A percentile compares a stretch with the other conserved stretches of the same genome.
phyloP scores from a whole-genome alignment of 1,140 invertebrate species.

The Hyles vespertilio region DNA sequence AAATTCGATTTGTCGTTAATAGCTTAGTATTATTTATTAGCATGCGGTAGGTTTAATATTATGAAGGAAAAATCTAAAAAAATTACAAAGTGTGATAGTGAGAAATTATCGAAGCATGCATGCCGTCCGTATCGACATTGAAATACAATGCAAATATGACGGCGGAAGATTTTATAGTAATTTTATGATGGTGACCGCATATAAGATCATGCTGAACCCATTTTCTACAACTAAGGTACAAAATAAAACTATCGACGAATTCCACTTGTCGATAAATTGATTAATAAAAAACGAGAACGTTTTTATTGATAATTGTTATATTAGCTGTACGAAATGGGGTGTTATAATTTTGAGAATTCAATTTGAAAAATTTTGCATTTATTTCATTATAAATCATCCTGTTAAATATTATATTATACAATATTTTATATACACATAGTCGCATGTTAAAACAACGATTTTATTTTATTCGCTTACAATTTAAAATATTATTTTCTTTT shows the following conservation, averaged over 20 bases:
- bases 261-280: neutral
- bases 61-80: constrained; percentile 32
- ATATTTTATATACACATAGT: constrained; percentile 25
- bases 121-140: constrained; percentile 37
- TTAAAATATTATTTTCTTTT: constrained; percentile 30
- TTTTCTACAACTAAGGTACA: neutral
- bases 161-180: constrained; percentile 1
- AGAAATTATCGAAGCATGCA: constrained; percentile 32
- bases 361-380: constrained; percentile 44
- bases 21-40: constrained; percentile 70
- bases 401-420: constrained; percentile 18
- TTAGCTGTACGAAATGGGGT: neutral
- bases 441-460: constrained; percentile 59
- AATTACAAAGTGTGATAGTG: constrained; percentile 45
- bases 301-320: no score
- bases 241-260: neutral
- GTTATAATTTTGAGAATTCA: constrained; percentile 18
- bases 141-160: constrained; percentile 2
- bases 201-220: no score
- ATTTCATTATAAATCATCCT: constrained; percentile 23
- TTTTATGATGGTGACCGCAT: constrained; percentile 1
- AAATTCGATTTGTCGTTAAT: constrained; percentile 46
- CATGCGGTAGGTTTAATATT: constrained; percentile 44
- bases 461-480: constrained; percentile 46
- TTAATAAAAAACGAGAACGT: neutral